Base-by-base conservation (phyloP, 2,113 vertebrate species). In the Callocephalon fimbriatum region DNA sequence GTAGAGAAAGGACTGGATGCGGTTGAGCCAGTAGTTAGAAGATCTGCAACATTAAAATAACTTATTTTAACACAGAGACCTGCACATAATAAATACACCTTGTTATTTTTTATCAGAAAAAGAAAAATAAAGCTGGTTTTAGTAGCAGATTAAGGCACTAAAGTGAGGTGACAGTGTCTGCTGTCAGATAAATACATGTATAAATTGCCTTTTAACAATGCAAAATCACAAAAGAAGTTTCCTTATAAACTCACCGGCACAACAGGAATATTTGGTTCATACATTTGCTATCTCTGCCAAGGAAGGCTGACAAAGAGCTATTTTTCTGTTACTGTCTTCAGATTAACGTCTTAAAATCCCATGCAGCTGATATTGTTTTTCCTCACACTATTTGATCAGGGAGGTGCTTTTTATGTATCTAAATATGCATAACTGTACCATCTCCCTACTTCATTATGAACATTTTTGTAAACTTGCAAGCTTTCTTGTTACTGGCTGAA, bases 1-100 rank as follows among this genome's bases (percentile, higher is more conserved):
- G 95, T 99, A 99, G 47, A 99, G 98, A 32, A 99, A 98, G 6
- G 99, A 99, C 98, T 99, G 99, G 96, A 99, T 98, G 82, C 99
- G 98, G 61, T 97, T 99, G 66, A 99, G 98, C 99, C 99, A 99
- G 37, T 99, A 99, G 88, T 98, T 98, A 86, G 98, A 98, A 80
- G 99, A 98, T 97, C 99, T 99, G 97, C 53, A 88, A 93, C 12
- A 1, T 11, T 27, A 93, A 87, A 91, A 94, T 4, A 94, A 47
- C n/a, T 63, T 10, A 7, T 32, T 96, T 71, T 85, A 97, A 15
- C 35, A 74, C 42, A 58, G 29, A 72, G 7, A 50, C 17, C 32
- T 3, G 42, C 16, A 9, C 3, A 1, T 25, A 15, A 8, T 23
- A 32, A 48, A 29, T 12, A 18, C 2, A 26, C 42, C 70, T 50